Evolutionary conservation across 2,797 vertebrate species (phyloP).

Genomic region (Coregonus suidteri): DNA sequence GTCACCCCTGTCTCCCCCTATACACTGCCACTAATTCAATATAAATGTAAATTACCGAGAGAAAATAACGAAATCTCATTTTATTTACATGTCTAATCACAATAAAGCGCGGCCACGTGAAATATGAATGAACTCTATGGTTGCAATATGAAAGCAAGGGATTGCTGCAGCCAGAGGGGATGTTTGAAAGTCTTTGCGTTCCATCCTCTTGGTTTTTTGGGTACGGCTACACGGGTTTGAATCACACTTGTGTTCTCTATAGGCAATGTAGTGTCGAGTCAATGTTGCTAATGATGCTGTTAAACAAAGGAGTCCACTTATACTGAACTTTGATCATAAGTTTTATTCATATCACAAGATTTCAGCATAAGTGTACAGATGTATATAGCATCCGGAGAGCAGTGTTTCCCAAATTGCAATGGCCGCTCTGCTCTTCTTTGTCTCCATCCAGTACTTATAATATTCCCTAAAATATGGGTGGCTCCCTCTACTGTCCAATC

Average conservation of each 20-base stretch:
- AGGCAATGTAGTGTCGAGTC: constrained; percentile 1
- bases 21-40: constrained; percentile 80
- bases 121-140: constrained; percentile 75
- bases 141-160: constrained; percentile 46
- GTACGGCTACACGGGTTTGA: constrained; percentile 63
- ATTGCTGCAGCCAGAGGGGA: constrained; percentile 43
- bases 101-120: constrained; percentile 74
- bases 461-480: too few relatives aligned
- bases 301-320: too few relatives aligned
- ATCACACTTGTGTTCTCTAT: constrained; percentile 48
- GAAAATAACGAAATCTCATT: constrained; percentile 80
- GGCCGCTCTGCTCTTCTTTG: too few relatives aligned
- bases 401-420: too few relatives aligned
- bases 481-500: too few relatives aligned
- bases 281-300: too few relatives aligned
- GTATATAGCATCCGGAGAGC: too few relatives aligned
- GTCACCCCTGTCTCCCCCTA: constrained; percentile 35
- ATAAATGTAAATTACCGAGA: constrained; percentile 84
- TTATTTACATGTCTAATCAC: constrained; percentile 84
- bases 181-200: constrained; percentile 64
- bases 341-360: too few relatives aligned
- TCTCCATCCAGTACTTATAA: too few relatives aligned
- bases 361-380: too few relatives aligned
- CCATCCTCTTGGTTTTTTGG: constrained; percentile 62
- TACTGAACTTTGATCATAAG: too few relatives aligned